phyloP scores from a whole-genome alignment of 2,888 invertebrate species.

The Tinea pellionella region DNA sequence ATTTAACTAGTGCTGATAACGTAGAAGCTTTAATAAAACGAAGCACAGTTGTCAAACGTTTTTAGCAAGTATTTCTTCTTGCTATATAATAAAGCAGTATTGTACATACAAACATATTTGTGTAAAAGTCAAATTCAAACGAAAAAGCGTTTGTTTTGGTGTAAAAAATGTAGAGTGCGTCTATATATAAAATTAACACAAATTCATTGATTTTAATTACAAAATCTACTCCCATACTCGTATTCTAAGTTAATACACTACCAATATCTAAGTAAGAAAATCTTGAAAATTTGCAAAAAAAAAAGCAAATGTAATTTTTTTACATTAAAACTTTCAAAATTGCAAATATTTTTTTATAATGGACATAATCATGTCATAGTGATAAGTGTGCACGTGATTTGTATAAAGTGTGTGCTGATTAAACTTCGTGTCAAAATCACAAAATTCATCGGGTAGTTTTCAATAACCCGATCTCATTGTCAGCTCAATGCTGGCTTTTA shows the following conservation, averaged over 20 bases:
- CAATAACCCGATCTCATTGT: background rate
- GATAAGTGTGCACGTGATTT: background rate
- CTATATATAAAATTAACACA: no score
- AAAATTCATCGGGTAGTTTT: background rate
- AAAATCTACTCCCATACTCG: no score
- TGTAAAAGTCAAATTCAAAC: background rate
- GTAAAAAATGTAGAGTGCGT: background rate
- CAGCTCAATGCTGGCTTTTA: background rate
- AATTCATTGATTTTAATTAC: no score
- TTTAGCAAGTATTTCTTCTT: background rate
- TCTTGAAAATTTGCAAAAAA: no score
- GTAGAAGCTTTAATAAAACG: background rate
- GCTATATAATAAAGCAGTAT: background rate
- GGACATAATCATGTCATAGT: no score
- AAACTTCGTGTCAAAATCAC: background rate
- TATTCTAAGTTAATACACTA: no score
- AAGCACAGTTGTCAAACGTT: background rate
- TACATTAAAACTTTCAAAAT: no score
- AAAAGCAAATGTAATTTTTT: no score
- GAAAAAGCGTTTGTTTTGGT: background rate
- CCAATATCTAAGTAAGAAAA: no score
- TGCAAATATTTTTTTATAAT: no score
- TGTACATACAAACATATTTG: background rate
- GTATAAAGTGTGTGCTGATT: background rate
- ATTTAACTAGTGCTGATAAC: background rate